Base-by-base conservation (phyloP, 2,888 invertebrate genomes). In the Drosophila paranaensis region DNA sequence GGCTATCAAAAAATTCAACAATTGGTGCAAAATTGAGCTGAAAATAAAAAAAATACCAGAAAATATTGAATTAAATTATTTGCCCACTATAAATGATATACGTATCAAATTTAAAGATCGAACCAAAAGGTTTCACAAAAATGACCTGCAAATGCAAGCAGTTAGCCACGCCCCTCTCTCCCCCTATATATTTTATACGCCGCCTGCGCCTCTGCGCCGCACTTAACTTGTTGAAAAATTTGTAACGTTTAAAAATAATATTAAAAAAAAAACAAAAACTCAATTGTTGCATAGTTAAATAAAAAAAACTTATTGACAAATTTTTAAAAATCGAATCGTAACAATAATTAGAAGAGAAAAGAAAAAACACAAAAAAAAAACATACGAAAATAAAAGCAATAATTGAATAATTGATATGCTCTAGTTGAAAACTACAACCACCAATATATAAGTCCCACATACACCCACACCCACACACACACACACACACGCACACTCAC, bases 81-180 rank as follows among this genome's bases (percentile, higher is more conserved):
- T 88, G 88, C 86, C 88, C 88, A 56, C 37, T 16, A 37, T n/a
- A 81, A 70, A 67, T 46, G 13, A 42, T 30, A 46, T 27, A 46
- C 20, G 6, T 30, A 40, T 27, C 5, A 48, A 46, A 48, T 30
- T 53, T 73, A 69, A 79, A 39, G 66, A 69, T 42, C 72, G 45
- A 82, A 84, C 89, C 82, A 84, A 89, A 80, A 89, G 90, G 90
- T 90, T 90, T 90, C 90, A 90, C 81, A 91, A 90, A 90, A 48
- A 53, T 39, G 84, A 90, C 90, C 91, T 90, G 90, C 89, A 79
- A 81, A 84, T 60, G 39, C 51, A 72, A 62, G 76, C 63, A 74
- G 70, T 58, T 58, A 60, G 65, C 43, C 64, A 53, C 40, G 35
- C 43, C 50, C 57, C 35, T 33, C 45, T 42, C 48, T 27, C 30